phyloP scores from a whole-genome alignment of 2,797 vertebrate species.

The Propithecus deckenii region DNA sequence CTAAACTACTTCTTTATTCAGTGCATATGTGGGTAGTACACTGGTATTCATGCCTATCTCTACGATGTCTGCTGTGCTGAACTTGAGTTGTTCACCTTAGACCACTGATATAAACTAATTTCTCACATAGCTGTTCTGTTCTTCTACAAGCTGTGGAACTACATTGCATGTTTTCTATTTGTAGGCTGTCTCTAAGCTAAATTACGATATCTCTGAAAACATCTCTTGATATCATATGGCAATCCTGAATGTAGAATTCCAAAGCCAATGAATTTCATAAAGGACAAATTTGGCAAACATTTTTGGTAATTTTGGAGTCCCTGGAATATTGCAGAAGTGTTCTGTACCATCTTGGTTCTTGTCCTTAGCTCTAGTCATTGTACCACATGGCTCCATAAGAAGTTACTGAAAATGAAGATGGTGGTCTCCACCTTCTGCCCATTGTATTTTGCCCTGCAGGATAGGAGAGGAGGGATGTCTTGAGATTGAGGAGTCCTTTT shows the following conservation, averaged over 20 bases:
- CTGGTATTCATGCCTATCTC: conserved; percentile 47
- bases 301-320: background rate
- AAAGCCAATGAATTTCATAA: background rate
- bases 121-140: background rate
- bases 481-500: background rate
- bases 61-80: conserved; percentile 12
- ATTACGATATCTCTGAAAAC: background rate
- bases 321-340: background rate
- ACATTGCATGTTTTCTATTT: background rate
- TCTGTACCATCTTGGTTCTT: background rate
- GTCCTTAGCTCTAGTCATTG: background rate
- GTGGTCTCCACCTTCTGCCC: background rate
- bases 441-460: background rate
- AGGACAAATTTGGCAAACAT: background rate
- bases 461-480: background rate
- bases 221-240: background rate
- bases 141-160: background rate
- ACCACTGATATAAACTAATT: conserved; percentile 59
- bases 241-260: background rate
- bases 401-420: background rate
- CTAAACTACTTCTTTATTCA: background rate
- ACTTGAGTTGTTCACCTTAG: conserved; percentile 41
- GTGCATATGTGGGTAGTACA: background rate
- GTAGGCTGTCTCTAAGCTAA: background rate
- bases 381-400: background rate